phyloP scores from a whole-genome alignment of 2,797 vertebrate species.

The Alectoris magna region DNA sequence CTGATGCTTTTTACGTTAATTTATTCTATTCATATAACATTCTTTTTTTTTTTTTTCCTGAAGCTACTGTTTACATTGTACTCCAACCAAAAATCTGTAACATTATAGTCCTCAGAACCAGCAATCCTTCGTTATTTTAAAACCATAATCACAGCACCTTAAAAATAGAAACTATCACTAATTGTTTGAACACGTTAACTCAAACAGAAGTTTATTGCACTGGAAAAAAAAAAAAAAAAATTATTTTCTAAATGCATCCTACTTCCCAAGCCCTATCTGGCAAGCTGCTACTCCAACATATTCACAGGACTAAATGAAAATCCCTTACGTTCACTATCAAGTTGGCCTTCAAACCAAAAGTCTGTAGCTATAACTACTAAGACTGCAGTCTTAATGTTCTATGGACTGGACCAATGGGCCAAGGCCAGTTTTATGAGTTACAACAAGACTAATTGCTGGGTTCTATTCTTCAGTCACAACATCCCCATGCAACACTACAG shows the following conservation, averaged over 20 bases:
- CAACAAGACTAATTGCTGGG: too few species aligned
- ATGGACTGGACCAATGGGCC: too few species aligned
- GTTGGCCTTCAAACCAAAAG: neutral
- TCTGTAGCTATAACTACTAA: neutral
- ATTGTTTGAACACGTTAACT: neutral
- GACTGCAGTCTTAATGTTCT: neutral
- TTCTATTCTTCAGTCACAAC: too few species aligned
- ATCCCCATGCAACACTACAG: too few species aligned
- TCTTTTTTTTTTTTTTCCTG: neutral
- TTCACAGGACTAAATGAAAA: neutral
- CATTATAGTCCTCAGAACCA: neutral
- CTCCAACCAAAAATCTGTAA: neutral
- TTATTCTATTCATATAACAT: neutral
- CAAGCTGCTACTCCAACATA: neutral
- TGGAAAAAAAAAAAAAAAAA: neutral
- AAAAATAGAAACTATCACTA: neutral
- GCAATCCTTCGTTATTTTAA: neutral
- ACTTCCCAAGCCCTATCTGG: neutral
- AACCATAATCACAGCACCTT: neutral
- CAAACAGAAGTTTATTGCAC: neutral
- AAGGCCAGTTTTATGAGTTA: too few species aligned
- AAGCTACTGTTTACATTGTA: neutral
- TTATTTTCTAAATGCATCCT: neutral
- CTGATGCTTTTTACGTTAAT: neutral
- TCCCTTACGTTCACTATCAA: neutral